A percentile compares a stretch with the other conserved stretches of the same genome.
Conservation (phyloP, 2,888 invertebrate genomes). For the Cerastis rubricosa region DNA sequence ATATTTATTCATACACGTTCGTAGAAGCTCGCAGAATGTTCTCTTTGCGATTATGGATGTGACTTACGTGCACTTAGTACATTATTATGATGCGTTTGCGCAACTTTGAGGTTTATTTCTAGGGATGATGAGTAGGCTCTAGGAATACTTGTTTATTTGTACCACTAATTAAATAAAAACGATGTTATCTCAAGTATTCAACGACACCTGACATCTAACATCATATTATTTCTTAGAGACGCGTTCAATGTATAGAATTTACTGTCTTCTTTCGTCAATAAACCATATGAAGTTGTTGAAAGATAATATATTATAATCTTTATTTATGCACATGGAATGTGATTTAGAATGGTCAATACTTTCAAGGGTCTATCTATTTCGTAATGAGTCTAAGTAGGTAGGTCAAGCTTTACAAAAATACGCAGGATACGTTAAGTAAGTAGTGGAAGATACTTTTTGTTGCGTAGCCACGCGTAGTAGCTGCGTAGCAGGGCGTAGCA, state of each 20-base stretch:
- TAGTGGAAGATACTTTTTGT: not conserved
- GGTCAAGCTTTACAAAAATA: slow-evolving; percentile 7
- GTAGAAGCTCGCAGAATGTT: slow-evolving; percentile 38
- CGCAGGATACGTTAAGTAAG: not conserved
- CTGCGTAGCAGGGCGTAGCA: not conserved
- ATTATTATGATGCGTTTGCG: not conserved
- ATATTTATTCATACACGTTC: slow-evolving; percentile 45
- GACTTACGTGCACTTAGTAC: not conserved
- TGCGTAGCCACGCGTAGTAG: not conserved
- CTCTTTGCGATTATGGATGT: slow-evolving; percentile 14
- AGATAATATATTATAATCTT: not conserved
- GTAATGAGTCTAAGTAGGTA: not conserved
- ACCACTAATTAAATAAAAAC: slow-evolving; percentile 1
- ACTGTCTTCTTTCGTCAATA: slow-evolving; percentile 14
- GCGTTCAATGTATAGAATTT: not conserved
- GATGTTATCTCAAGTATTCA: slow-evolving; percentile 22
- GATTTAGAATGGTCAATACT: slow-evolving; percentile 17
- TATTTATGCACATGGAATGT: slow-evolving; percentile 11
- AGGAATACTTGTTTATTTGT: not conserved
- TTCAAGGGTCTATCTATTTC: slow-evolving; percentile 14
- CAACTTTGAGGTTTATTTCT: slow-evolving; percentile 39
- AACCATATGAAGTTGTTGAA: not conserved
- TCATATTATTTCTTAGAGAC: slow-evolving; percentile 22
- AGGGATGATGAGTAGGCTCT: not conserved
- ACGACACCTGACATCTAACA: not conserved